Evolutionary conservation across 2,888 invertebrate genomes (phyloP), one percentile per base, ranked within the genome.

Genomic region (Salpingus planirostris): DNA sequence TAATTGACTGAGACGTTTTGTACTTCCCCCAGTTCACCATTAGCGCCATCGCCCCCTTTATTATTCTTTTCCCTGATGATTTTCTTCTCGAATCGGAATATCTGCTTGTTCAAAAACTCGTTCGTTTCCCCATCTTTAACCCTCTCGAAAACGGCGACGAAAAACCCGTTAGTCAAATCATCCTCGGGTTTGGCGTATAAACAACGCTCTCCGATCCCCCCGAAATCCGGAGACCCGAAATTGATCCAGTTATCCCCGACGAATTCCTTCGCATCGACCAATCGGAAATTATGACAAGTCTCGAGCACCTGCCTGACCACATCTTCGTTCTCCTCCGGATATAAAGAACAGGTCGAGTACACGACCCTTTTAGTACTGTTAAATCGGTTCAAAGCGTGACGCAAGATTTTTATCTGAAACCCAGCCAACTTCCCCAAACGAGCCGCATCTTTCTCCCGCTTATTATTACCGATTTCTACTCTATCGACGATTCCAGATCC

Each of bases 331-430:
- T 96, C 95, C 64, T 89, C 82, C 0, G 78, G 74, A 58, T 85
- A 75, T 6, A 91, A 54, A 0, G 97, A 98, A 57, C 98, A 98
- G 0, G 98, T 98, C 21, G 96, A 97, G 63, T 98, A 98, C 2
- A 95, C 85, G 10, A 98, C 79, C 33, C 82, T 71, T 55, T 87
- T 83, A 0, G 80, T 89, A 35, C 74, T 74, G 0, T 93, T 89
- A 61, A 93, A 95, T 0, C 73, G 67, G 8, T 73, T 74, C 60
- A 97, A 75, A 0, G 96, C 93, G 60, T 90, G 87, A 33, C 80
- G 76, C 1, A 99, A 67, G 34, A 97, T 76, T 56, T 80, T 79
- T 13, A 79, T 78, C 70, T 95, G 90, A 30, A 92, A 72, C 1
- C 78, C 76, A n/a, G 80, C 76, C 8, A 89, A 61, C 53, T 75